Evolutionary conservation across 2,797 vertebrate species (phyloP), one percentile per base, ranked within the genome.

Genomic region (Fratercula arctica): DNA sequence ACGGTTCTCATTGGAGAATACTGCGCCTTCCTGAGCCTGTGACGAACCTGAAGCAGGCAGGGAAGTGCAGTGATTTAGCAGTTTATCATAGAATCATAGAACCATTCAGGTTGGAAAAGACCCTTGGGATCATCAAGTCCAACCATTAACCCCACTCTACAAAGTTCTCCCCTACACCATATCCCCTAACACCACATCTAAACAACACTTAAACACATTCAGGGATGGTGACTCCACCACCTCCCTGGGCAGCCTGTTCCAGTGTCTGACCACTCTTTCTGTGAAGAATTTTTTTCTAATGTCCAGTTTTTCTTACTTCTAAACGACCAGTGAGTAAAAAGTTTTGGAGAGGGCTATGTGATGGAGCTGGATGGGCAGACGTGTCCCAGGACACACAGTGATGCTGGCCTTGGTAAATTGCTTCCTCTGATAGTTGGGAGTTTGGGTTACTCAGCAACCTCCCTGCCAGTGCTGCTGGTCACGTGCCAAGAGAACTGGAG

Each of bases 1-100:
- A 24, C 0, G 1, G 33, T 90, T 94, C 14, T 10, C 43, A 29
- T 10, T 95, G 48, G 86, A 70, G 9, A 70, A n/a, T 5, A 41
- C 26, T 53, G 48, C 35, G 45, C 45, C n/a, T 68, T 93, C 66
- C 16, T n/a, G 74, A 77, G 82, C 24, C 57, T 41, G 63, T 37
- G 88, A 57, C 0, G 15, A 76, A 88, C 90, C 98, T 98, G 94
- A 89, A 98, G 98, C 15, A 54, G 24, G 72, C 43, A 8, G 35
- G 35, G 21, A 75, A 90, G 70, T 2, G 5, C 56, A 79, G 18
- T 12, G 67, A 66, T 80, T 92, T 53, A 81, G 31, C 46, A 68
- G 31, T 35, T 89, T 35, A 56, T 35, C n/a, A 63, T 19, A 45
- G 18, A 45, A 45, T 45, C 18, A 45, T 45, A 45, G 45, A 45